phyloP scores from a whole-genome alignment of 2,113 vertebrate species.

The Podarcis muralis region DNA sequence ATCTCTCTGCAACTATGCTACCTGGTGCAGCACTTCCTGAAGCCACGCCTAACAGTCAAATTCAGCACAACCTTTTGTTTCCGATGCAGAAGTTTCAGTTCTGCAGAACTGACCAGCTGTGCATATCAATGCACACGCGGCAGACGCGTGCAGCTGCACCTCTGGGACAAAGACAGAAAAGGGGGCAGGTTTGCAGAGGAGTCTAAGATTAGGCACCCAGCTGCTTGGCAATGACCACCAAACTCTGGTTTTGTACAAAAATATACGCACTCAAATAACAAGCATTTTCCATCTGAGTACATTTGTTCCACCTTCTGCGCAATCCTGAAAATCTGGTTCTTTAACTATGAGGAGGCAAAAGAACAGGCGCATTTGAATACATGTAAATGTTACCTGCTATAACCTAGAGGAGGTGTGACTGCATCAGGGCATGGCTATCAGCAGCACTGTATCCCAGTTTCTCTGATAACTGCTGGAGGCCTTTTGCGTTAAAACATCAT shows the following conservation, averaged over 20 bases:
- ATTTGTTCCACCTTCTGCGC: background rate
- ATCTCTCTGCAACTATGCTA: background rate
- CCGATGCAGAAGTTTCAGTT: slow-evolving; percentile 1
- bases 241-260: background rate
- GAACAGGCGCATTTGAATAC: background rate
- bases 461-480: background rate
- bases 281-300: rapidly evolving
- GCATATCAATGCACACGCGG: background rate
- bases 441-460: background rate
- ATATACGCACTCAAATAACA: rapidly evolving
- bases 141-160: rapidly evolving
- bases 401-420: background rate
- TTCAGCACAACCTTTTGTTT: background rate
- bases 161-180: background rate
- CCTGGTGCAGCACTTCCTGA: background rate
- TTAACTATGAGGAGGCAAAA: background rate
- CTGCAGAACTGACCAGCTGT: background rate
- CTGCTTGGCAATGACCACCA: background rate
- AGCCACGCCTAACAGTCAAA: background rate
- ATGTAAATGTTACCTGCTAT: background rate
- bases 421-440: background rate
- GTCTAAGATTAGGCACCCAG: background rate
- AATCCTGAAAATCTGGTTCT: slow-evolving; percentile 37
- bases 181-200: rapidly evolving
- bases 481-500: background rate